Conservation (phyloP, 2,797 vertebrate genomes). For the Borostomias antarcticus region DNA sequence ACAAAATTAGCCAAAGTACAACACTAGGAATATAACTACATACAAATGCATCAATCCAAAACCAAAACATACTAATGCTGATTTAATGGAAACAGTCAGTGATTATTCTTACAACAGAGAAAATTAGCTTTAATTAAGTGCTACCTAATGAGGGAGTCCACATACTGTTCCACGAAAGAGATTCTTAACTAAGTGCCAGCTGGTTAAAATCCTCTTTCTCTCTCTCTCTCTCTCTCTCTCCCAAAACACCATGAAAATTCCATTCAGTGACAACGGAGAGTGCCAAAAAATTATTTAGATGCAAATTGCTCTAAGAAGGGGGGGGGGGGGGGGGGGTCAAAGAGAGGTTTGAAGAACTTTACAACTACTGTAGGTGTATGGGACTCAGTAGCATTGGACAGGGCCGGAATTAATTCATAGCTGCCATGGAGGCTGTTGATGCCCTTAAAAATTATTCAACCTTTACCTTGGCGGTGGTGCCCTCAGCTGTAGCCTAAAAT, state of each 20-base stretch:
- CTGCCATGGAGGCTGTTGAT: no score
- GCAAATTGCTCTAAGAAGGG: neutral
- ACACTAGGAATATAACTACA: neutral
- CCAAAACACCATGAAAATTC: neutral
- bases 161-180: neutral
- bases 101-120: neutral
- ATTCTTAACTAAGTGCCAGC: neutral
- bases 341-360: no score
- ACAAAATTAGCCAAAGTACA: neutral
- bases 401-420: no score
- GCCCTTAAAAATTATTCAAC: no score
- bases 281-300: neutral
- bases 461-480: no score
- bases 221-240: neutral
- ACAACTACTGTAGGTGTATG: no score
- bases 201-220: neutral
- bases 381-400: no score
- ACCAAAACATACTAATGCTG: neutral
- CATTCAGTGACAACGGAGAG: neutral
- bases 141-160: neutral
- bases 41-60: conserved; percentile 2
- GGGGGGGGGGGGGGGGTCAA: neutral
- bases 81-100: neutral
- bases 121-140: neutral
- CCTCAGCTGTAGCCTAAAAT: no score